Percentiles rank a stretch among this genome's conserved stretches.
These are phyloP conservation scores for Parotocinclus haroldoi DNA, from an alignment of 2,797 vertebrate genomes.

Conservation along the genomic window DNA sequence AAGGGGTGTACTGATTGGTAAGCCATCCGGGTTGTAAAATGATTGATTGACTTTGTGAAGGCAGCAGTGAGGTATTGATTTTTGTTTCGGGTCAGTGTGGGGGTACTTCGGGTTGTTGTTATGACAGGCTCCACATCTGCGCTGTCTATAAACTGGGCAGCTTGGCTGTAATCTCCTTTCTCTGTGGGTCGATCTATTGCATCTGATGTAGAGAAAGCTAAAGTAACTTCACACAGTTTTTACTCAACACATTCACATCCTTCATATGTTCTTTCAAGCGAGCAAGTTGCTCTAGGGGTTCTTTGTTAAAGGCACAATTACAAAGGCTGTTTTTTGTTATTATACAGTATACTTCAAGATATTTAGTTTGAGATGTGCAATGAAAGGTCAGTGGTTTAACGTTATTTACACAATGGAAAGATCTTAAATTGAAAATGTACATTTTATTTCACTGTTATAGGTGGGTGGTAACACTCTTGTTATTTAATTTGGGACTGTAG, in stretches of 20 bases:
- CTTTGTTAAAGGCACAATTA: no score
- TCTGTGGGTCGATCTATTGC: slow-evolving; percentile 18
- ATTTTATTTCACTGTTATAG: no score
- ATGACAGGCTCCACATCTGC: slow-evolving; percentile 29
- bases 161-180: slow-evolving; percentile 21
- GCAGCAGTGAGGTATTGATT: slow-evolving; percentile 63
- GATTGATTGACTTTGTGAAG: slow-evolving; percentile 61
- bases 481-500: no score
- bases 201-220: slow-evolving; percentile 24
- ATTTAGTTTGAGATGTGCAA: no score
- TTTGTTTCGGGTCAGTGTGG: slow-evolving; percentile 57
- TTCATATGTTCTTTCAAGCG: neutral
- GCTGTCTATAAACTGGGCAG: slow-evolving; percentile 19
- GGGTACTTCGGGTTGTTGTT: slow-evolving; percentile 49
- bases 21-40: slow-evolving; percentile 56
- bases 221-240: slow-evolving; percentile 33
- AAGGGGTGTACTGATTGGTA: slow-evolving; percentile 49
- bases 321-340: no score
- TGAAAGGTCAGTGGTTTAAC: no score
- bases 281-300: neutral
- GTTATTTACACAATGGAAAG: no score
- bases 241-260: slow-evolving; percentile 5
- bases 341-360: no score
- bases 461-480: no score
- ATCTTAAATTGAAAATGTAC: no score